Percentiles rank a stretch among this genome's conserved stretches.
Conservation (phyloP, 2,797 vertebrate species). For the Clarias fuscus region DNA sequence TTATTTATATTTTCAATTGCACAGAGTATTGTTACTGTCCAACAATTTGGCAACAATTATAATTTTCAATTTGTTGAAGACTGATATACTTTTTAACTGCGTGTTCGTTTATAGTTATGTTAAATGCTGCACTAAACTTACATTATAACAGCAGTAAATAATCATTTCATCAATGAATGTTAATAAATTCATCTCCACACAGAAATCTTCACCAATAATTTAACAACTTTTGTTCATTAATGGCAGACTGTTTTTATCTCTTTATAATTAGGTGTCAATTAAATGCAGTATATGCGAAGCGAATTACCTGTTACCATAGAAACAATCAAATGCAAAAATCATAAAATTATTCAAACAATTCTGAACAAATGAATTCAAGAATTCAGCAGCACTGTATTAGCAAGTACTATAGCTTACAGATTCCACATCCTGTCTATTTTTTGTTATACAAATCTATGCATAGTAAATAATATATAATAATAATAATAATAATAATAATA, state of each 20-base stretch:
- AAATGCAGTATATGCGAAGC: neutral
- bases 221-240: neutral
- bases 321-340: neutral
- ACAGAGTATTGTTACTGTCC: neutral
- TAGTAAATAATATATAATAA: neutral
- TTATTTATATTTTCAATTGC: neutral
- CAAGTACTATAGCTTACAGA: neutral
- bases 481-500: too few species aligned
- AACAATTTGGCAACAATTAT: neutral
- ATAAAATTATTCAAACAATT: neutral
- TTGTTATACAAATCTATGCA: neutral
- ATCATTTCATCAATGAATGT: neutral
- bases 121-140: neutral
- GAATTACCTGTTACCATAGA: neutral
- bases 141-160: neutral
- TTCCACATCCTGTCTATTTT: neutral
- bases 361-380: neutral
- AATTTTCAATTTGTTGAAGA: neutral
- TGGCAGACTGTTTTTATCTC: neutral
- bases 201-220: neutral
- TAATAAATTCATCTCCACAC: neutral
- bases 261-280: neutral
- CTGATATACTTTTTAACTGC: neutral
- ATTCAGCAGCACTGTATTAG: neutral
- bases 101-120: neutral